Conservation (phyloP, 2,888 invertebrate species). For the Drosophila suboccidentalis region DNA sequence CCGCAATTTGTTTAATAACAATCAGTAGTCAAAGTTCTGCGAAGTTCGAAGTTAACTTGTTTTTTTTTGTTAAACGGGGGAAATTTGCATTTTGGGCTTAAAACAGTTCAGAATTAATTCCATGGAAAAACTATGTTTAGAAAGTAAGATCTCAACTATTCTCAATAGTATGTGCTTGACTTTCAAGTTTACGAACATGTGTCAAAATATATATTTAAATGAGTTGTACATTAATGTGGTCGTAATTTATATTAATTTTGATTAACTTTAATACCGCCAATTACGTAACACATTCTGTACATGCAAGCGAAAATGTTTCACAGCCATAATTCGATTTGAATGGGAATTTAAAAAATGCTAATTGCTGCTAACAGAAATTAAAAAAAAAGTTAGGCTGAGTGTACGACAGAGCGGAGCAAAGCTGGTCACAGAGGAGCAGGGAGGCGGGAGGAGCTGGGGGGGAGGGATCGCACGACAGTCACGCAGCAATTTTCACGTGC, state of each 20-base stretch:
- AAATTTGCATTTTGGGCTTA: not conserved
- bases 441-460: not conserved
- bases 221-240: slow-evolving; percentile 9
- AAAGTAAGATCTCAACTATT: not conserved
- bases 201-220: slow-evolving; percentile 10
- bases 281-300: slow-evolving; percentile 58
- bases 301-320: slow-evolving; percentile 27
- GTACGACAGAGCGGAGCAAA: not conserved
- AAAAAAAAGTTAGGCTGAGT: slow-evolving; percentile 9
- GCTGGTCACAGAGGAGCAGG: not conserved
- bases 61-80: slow-evolving; percentile 2
- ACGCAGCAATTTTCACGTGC: slow-evolving; percentile 72
- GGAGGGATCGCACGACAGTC: slow-evolving; percentile 48
- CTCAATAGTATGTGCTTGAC: not conserved
- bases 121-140: not conserved
- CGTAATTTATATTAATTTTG: slow-evolving; percentile 25
- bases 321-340: slow-evolving; percentile 30
- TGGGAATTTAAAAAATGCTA: slow-evolving; percentile 54
- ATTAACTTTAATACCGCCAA: slow-evolving; percentile 60
- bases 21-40: slow-evolving; percentile 5
- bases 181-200: not conserved
- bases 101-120: not conserved
- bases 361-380: slow-evolving; percentile 40
- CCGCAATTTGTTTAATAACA: slow-evolving; percentile 50
- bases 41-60: slow-evolving; percentile 7